Base-by-base conservation (phyloP, 1,140 invertebrate species). In the Sycophila sp. region DNA sequence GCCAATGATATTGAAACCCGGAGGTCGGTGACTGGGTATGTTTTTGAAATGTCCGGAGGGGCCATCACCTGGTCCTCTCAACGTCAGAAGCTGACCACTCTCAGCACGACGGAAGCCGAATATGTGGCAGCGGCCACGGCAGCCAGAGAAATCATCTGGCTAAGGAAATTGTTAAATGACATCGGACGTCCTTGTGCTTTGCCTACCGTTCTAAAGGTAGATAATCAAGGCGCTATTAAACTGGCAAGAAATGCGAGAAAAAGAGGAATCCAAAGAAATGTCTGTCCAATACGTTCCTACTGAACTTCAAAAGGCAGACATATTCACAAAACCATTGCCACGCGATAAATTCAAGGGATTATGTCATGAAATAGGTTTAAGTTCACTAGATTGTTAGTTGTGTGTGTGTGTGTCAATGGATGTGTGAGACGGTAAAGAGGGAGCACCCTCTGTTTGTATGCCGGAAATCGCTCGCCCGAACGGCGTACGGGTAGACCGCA, bases 51-150 rank as follows among this genome's bases (percentile, higher is more conserved):
- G 7, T 56, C 34, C 5, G 71, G 47, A 11, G 75, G 64, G 17
- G 26, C 66, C n/a, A 32, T 82, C 17, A 51, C 74, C 4, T 85
- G 81, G 83, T 72, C 69, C 15, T 77, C 75, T 10, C 73, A 78
- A 53, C 75, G 76, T 45, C 83, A 85, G 75, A 34, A 36, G 1
- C 78, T 10, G 2, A 71, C 78, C 0, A 64, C 68, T 17, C 17
- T 76, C 7, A 76, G 73, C 38, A 81, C 81, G 7, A 70, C 70
- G 0, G 73, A 75, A 26, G 71, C 59, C 17, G 63, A 72, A 47
- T 69, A 66, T 66, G 60, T 72, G 2, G 56, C 72, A 13, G 72
- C 67, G 2, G 34, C 65, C 55, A 13, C 8, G 6, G 59, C 55
- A 1, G 42, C 62, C 1, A 72, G 68, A 72, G 70, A 75, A 5